Conservation (phyloP, 2,888 invertebrate genomes). For the Isoperla grammatica region DNA sequence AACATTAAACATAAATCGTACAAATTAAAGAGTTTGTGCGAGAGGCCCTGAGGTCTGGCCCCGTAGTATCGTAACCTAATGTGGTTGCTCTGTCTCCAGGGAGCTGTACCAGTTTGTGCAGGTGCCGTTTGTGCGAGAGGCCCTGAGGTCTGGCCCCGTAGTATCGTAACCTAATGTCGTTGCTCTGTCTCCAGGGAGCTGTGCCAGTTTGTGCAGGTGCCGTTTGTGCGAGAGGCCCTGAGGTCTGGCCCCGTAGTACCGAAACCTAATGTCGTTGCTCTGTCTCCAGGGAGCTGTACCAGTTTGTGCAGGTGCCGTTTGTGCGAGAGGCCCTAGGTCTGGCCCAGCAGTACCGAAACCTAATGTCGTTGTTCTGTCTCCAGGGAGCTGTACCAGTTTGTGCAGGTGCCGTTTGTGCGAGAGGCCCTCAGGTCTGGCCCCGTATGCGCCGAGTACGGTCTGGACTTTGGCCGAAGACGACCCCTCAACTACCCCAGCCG, state of each 20-base stretch:
- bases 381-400: not conserved
- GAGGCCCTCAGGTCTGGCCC: constrained; percentile 56
- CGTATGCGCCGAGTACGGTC: constrained; percentile 56
- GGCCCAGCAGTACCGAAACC: constrained; percentile 43
- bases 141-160: constrained; percentile 57
- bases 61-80: too few relatives aligned
- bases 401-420: constrained; percentile 49
- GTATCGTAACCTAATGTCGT: too few relatives aligned
- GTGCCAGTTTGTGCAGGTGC: constrained; percentile 31
- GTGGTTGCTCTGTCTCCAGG: too few relatives aligned
- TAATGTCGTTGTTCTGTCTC: too few relatives aligned
- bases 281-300: not conserved
- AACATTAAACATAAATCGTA: too few relatives aligned
- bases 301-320: constrained; percentile 42
- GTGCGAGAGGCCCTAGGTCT: constrained; percentile 57
- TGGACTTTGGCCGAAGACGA: constrained; percentile 47
- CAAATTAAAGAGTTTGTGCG: too few relatives aligned
- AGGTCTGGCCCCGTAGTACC: constrained; percentile 51
- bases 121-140: constrained; percentile 53
- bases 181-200: not conserved
- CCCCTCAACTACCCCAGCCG: constrained; percentile 17
- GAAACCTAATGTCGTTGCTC: too few relatives aligned
- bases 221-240: constrained; percentile 57
- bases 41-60: too few relatives aligned
- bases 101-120: not conserved